A percentile compares a stretch with the other conserved stretches of the same genome.
These are phyloP conservation scores for Catocala nupta DNA, from an alignment of 2,888 invertebrate genomes.

Conservation along the genomic window DNA sequence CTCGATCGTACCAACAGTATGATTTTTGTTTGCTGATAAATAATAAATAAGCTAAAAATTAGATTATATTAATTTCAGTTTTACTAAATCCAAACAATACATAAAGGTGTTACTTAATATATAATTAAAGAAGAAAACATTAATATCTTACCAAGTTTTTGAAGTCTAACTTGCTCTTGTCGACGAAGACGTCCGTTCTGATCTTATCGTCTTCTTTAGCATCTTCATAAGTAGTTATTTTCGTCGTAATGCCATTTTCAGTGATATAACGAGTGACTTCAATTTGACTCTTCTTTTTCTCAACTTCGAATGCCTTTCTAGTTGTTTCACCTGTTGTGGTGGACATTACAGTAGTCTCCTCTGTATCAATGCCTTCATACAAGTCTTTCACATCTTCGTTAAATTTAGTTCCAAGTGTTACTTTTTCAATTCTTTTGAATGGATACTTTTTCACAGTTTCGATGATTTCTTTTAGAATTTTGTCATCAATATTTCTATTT, in stretches of 20 bases:
- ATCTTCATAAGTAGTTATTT: conserved; percentile 84
- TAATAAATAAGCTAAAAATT: conserved; percentile 6
- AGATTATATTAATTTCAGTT: not conserved
- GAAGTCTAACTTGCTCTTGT: conserved; percentile 84
- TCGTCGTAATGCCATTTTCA: conserved; percentile 81
- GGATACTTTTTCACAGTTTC: conserved; percentile 84
- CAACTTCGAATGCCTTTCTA: conserved; percentile 80
- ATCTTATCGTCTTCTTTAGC: conserved; percentile 84
- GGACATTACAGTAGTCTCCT: conserved; percentile 75
- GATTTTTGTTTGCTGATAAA: conserved; percentile 14
- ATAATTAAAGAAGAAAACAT: too few species aligned
- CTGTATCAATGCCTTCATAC: conserved; percentile 80
- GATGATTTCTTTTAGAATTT: conserved; percentile 80
- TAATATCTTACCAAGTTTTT: conserved; percentile 80
- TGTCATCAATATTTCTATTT: conserved; percentile 81
- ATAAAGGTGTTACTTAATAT: too few species aligned
- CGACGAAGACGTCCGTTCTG: conserved; percentile 84
- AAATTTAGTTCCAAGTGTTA: conserved; percentile 86
- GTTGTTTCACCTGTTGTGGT: conserved; percentile 74
- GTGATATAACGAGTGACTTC: conserved; percentile 84
- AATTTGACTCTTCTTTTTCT: conserved; percentile 82
- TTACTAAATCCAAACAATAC: too few species aligned
- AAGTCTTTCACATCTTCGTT: conserved; percentile 88
- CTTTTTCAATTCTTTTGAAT: conserved; percentile 83
- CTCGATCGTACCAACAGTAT: conserved; percentile 10